A percentile compares a stretch with the other conserved stretches of the same genome.
Conservation (phyloP, 2,888 invertebrate species). For the Hypomecis punctinalis region DNA sequence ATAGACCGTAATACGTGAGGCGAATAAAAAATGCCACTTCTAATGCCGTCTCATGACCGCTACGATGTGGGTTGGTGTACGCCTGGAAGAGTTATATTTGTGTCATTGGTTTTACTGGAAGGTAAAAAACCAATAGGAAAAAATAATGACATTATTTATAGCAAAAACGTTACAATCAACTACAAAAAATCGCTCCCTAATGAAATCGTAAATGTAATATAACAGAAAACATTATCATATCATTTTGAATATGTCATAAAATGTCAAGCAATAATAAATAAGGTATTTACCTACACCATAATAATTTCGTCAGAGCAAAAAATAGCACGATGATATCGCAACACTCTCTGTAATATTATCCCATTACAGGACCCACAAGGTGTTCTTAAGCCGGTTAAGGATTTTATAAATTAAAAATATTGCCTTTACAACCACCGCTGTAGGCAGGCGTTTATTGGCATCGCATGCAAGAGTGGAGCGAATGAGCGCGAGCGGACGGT, state of each 20-base stretch:
- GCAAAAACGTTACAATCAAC: no score
- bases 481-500: constrained; percentile 68
- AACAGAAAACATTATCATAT: neutral
- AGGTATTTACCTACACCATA: neutral
- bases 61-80: constrained; percentile 21
- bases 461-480: constrained; percentile 38
- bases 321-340: neutral
- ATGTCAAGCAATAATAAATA: neutral
- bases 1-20: constrained; percentile 69
- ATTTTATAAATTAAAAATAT: constrained; percentile 34
- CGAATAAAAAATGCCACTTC: constrained; percentile 60
- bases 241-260: neutral
- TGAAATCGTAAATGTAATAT: neutral
- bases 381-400: constrained; percentile 6
- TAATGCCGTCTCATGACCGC: constrained; percentile 44
- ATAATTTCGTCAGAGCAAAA: neutral
- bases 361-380: constrained; percentile 9
- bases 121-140: no score
- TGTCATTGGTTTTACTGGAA: constrained; percentile 8
- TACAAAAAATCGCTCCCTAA: no score
- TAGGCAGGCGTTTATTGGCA: constrained; percentile 40
- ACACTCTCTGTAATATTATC: neutral
- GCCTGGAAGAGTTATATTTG: constrained; percentile 24
- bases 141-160: no score
- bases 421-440: constrained; percentile 46